Evolutionary conservation across 2,797 vertebrate genomes (phyloP).

Genomic region (Ceyx erithaca): DNA sequence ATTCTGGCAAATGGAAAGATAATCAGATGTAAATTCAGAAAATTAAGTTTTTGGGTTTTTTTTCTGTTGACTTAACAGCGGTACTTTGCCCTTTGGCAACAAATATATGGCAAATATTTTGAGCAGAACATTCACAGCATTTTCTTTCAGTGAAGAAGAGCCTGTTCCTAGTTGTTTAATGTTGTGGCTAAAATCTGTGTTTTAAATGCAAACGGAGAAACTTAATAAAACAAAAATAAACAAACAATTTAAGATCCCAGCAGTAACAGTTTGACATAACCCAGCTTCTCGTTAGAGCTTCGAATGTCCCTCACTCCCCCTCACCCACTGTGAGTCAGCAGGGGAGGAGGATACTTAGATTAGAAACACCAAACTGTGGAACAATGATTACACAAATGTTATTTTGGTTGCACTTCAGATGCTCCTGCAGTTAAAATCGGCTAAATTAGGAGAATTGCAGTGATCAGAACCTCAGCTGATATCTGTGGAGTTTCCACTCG

Average conservation of each 20-base stretch:
- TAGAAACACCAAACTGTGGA: constrained; percentile 63
- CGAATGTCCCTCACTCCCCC: constrained; percentile 63
- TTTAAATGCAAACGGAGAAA: constrained; percentile 60
- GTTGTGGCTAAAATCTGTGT: constrained; percentile 47
- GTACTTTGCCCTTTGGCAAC: constrained; percentile 9
- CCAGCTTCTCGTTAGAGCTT: constrained; percentile 16
- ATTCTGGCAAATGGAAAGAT: not conserved
- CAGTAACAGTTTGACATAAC: constrained; percentile 42
- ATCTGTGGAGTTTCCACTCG: not conserved
- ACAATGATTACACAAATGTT: constrained; percentile 64
- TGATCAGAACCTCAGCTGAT: not conserved
- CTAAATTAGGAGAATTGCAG: constrained; percentile 17
- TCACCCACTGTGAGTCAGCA: constrained; percentile 67
- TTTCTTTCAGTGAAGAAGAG: constrained; percentile 23
- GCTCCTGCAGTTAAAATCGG: constrained; percentile 32
- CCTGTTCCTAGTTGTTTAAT: constrained; percentile 45
- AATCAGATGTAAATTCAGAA: constrained; percentile 7
- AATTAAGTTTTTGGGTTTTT: not conserved
- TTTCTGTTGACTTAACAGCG: constrained; percentile 1
- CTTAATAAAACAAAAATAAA: constrained; percentile 32
- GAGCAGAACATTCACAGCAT: not conserved
- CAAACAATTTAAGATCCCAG: not conserved
- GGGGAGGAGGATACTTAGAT: constrained; percentile 69
- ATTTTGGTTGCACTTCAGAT: constrained; percentile 62
- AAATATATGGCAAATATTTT: constrained; percentile 7